phyloP scores from a whole-genome alignment of 2,888 invertebrate genomes.

The Cheilosia urbana region DNA sequence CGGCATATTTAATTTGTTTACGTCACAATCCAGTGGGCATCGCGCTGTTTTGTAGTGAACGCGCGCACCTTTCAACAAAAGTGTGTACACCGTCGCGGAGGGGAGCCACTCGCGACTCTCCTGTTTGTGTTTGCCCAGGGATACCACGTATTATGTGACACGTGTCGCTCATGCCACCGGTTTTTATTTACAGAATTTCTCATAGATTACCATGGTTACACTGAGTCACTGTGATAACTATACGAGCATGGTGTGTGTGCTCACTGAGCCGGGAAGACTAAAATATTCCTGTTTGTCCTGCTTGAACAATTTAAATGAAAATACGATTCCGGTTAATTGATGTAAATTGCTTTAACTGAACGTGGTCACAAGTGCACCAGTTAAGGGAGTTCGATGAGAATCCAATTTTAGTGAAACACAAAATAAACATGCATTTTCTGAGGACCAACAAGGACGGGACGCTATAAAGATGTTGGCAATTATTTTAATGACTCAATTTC shows the following conservation, averaged over 20 bases:
- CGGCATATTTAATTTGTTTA: conserved; percentile 70
- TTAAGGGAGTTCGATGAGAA: conserved; percentile 19
- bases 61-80: conserved; percentile 38
- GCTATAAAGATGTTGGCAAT: conserved; percentile 14
- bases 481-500: conserved; percentile 61
- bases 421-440: conserved; percentile 22
- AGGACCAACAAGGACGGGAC: background rate
- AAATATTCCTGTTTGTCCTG: conserved; percentile 19
- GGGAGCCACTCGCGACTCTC: conserved; percentile 30
- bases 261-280: conserved; percentile 15
- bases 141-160: conserved; percentile 31
- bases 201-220: conserved; percentile 69
- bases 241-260: background rate
- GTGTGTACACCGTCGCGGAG: conserved; percentile 2
- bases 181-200: conserved; percentile 70
- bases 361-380: background rate
- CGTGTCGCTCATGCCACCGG: conserved; percentile 63
- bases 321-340: conserved; percentile 47
- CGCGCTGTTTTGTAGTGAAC: conserved; percentile 2
- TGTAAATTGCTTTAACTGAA: conserved; percentile 40
- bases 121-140: conserved; percentile 42
- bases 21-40: conserved; percentile 71
- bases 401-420: conserved; percentile 8
- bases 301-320: conserved; percentile 32
- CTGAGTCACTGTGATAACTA: conserved; percentile 16